Percentiles rank a stretch among this genome's conserved stretches.
Evolutionary conservation across 2,113 vertebrate species (phyloP).

Genomic region (Pagrus major): DNA sequence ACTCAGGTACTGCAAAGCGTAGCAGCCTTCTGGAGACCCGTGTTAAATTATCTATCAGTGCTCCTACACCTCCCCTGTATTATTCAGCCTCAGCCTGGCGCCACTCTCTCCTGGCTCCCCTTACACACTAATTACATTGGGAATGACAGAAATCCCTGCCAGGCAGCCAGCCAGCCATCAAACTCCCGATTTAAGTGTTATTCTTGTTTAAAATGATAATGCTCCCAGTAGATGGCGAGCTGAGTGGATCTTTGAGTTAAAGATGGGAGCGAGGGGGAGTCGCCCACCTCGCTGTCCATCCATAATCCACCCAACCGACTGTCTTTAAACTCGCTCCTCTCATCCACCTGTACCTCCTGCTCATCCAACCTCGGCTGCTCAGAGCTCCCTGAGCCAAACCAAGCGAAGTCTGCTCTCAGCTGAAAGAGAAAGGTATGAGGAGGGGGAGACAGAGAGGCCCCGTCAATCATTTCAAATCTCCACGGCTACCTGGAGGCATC

Average conservation of each 20-base stretch:
- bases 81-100: constrained; percentile 34
- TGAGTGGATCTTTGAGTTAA: neutral
- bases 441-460: neutral
- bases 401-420: neutral
- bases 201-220: constrained; percentile 39
- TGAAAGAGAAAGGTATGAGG: neutral
- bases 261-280: neutral
- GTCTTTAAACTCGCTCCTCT: neutral
- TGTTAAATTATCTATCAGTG: constrained; percentile 60
- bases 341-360: constrained; percentile 2
- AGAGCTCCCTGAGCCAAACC: constrained; percentile 2
- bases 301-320: neutral
- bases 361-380: constrained; percentile 6
- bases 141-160: constrained; percentile 62
- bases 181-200: constrained; percentile 24
- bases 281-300: constrained; percentile 7
- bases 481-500: constrained; percentile 14
- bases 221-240: constrained; percentile 14
- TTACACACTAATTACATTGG: constrained; percentile 68
- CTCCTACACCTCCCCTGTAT: constrained; percentile 37
- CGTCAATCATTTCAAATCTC: neutral
- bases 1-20: constrained; percentile 32
- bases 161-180: constrained; percentile 15
- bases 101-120: constrained; percentile 54
- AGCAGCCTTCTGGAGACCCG: constrained; percentile 25